Conservation (phyloP, 2,113 vertebrate species). For the Lutjanus erythropterus region DNA sequence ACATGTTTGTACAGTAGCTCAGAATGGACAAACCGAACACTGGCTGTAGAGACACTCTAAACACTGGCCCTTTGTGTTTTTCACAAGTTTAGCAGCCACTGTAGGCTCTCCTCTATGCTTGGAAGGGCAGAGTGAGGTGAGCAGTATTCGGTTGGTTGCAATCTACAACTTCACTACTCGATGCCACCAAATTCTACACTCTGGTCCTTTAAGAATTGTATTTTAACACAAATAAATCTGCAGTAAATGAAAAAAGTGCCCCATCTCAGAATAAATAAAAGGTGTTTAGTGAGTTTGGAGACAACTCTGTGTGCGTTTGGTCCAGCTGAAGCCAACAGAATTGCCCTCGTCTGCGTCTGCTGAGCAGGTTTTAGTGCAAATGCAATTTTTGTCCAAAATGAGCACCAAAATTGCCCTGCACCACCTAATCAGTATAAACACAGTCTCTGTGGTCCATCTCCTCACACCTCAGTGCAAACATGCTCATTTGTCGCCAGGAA, state of each 20-base stretch:
- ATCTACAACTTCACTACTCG: too few species aligned
- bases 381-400: conserved; percentile 5
- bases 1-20: too few species aligned
- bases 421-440: conserved; percentile 1
- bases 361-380: neutral
- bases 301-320: neutral
- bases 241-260: too few species aligned
- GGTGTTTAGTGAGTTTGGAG: neutral
- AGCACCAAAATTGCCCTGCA: conserved; percentile 1
- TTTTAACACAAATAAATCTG: neutral
- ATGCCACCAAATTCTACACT: too few species aligned
- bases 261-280: neutral
- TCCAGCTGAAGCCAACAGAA: neutral
- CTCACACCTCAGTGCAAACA: neutral
- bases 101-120: too few species aligned
- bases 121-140: too few species aligned
- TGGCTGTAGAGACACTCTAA: too few species aligned
- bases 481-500: conserved; percentile 3
- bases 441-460: neutral
- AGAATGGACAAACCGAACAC: too few species aligned
- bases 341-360: neutral
- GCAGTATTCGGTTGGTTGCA: too few species aligned
- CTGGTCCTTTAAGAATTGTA: neutral
- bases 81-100: too few species aligned
- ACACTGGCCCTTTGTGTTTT: too few species aligned